Conservation (phyloP, 1,140 invertebrate species). For the Drosophila cardini region DNA sequence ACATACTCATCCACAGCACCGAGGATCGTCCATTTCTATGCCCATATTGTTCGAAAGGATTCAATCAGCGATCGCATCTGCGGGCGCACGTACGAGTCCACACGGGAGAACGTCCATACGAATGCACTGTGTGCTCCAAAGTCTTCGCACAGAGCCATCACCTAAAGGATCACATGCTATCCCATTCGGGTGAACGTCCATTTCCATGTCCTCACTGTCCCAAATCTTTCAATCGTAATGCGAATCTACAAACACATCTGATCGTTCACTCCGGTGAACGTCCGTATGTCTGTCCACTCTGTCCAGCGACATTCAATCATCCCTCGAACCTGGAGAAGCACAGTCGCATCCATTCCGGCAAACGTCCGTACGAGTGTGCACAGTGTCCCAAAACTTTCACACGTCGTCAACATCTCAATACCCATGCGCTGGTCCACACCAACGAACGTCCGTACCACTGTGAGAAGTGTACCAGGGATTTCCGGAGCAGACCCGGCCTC, state of each 20-base stretch:
- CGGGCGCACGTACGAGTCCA: background rate
- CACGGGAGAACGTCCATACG: background rate
- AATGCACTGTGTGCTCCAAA: background rate
- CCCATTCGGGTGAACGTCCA: background rate
- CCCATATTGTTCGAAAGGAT: background rate
- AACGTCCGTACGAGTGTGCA: background rate
- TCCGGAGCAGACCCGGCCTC: background rate
- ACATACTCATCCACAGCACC: background rate
- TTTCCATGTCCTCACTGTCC: background rate
- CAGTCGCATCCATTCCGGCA: background rate
- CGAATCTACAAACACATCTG: conserved; percentile 2
- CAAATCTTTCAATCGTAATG: background rate
- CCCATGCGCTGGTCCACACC: background rate
- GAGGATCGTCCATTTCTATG: background rate
- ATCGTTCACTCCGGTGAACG: conserved; percentile 1
- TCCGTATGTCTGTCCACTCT: conserved; percentile 1
- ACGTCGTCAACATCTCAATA: background rate
- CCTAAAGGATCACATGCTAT: background rate
- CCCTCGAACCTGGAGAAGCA: conserved; percentile 8
- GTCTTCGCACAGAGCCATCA: background rate
- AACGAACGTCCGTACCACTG: background rate
- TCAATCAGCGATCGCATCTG: background rate
- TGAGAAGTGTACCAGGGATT: background rate
- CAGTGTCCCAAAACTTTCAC: background rate
- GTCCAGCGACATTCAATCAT: background rate